phyloP scores from a whole-genome alignment of 2,888 invertebrate species.

The Adelognathus sp. region DNA sequence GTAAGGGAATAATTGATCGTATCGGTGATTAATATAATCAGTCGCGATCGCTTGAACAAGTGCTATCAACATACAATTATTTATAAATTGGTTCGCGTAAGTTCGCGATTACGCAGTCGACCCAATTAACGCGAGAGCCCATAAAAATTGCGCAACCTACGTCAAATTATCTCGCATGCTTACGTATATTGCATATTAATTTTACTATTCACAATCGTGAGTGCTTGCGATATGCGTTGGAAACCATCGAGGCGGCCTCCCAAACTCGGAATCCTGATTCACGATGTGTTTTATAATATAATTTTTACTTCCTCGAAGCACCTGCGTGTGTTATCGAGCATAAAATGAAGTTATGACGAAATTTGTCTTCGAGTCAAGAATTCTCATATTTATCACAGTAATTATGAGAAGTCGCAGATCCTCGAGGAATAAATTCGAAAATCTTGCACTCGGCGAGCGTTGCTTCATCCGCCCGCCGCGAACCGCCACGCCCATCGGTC shows the following conservation, averaged over 20 bases:
- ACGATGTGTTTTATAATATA: no score
- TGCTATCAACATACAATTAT: background rate
- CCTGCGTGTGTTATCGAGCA: no score
- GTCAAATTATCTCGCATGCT: background rate
- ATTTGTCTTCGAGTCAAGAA: no score
- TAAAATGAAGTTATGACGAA: no score
- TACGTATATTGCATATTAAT: background rate
- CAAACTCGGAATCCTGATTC: no score
- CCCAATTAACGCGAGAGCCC: slow-evolving; percentile 1
- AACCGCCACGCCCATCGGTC: background rate
- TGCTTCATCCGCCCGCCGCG: background rate
- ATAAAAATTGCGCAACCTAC: slow-evolving; percentile 4
- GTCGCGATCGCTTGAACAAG: background rate
- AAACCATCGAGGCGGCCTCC: background rate
- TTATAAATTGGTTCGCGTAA: background rate
- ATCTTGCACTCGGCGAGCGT: background rate
- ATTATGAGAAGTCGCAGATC: no score
- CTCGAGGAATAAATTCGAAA: background rate
- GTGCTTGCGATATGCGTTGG: background rate
- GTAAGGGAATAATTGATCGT: background rate
- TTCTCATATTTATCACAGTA: no score
- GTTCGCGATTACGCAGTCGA: slow-evolving; percentile 10
- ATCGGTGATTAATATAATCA: background rate
- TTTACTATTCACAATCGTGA: background rate
- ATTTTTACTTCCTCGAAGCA: no score